phyloP scores from a whole-genome alignment of 2,113 vertebrate species.

The Hippoglossus stenolepis region DNA sequence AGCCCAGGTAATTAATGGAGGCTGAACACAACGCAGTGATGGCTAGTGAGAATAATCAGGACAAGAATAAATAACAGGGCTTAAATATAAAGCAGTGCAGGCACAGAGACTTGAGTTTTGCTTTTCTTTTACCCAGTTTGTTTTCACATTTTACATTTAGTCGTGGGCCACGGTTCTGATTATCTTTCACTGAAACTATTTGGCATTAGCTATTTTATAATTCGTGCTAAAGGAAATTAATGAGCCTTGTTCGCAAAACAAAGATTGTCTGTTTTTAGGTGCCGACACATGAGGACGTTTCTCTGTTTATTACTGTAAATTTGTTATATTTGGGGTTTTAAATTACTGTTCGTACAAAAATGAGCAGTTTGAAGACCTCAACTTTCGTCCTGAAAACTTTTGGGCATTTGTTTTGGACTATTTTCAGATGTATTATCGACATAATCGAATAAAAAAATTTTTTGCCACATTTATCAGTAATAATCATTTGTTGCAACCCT shows the following conservation, averaged over 20 bases:
- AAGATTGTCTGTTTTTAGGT: no score
- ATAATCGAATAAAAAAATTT: not conserved
- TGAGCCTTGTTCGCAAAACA: no score
- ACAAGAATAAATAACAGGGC: not conserved
- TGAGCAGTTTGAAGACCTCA: not conserved
- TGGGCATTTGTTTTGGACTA: not conserved
- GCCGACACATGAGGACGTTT: not conserved
- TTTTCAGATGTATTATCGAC: not conserved
- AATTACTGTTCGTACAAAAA: no score
- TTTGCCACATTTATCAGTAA: not conserved
- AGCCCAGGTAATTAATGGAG: conserved; percentile 31
- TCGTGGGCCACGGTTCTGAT: no score
- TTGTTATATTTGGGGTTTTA: no score
- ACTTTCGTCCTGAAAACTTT: not conserved
- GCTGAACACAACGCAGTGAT: conserved; percentile 11
- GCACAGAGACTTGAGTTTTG: no score
- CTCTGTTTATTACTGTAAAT: not conserved
- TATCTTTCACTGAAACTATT: no score
- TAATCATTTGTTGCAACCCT: not conserved
- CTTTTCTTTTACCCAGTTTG: no score
- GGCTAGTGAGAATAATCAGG: conserved; percentile 1
- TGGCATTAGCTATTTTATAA: no score
- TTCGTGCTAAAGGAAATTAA: no score
- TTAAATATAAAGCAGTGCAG: no score
- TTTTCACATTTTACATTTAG: no score